A percentile compares a stretch with the other conserved stretches of the same genome.
These are phyloP conservation scores for Trissolcus basalis DNA, from an alignment of 1,140 invertebrate species.

Conservation along the genomic window DNA sequence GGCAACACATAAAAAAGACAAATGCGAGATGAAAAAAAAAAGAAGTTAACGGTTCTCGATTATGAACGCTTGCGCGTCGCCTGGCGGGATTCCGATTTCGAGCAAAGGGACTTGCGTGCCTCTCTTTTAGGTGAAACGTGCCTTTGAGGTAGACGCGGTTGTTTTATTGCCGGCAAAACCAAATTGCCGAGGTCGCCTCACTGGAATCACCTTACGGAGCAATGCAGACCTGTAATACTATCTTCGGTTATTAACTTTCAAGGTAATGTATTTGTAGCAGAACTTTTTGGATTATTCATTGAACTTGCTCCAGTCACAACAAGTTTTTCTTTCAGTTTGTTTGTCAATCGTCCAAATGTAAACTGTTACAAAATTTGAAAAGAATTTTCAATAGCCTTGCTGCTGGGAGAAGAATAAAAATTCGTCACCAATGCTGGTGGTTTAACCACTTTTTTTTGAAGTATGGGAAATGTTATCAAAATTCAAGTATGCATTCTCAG, in stretches of 20 bases:
- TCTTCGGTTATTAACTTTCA: slow-evolving; percentile 44
- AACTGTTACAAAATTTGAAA: no score
- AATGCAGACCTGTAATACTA: slow-evolving; percentile 50
- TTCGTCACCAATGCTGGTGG: no score
- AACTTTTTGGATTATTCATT: slow-evolving; percentile 14
- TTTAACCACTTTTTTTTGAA: no score
- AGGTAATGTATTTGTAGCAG: slow-evolving; percentile 31
- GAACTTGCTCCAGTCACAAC: no score
- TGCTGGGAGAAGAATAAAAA: no score
- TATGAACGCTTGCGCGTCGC: slow-evolving; percentile 46
- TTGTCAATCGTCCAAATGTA: no score
- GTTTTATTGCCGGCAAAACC: slow-evolving; percentile 66
- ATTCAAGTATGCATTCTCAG: not conserved
- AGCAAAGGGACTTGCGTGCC: slow-evolving; percentile 50
- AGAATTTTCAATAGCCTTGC: no score
- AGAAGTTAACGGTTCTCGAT: slow-evolving; percentile 65
- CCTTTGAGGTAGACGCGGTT: slow-evolving; percentile 60
- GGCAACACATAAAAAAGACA: slow-evolving; percentile 57
- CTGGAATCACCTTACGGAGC: slow-evolving; percentile 45
- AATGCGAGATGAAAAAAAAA: slow-evolving; percentile 25
- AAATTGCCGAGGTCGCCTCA: slow-evolving; percentile 58
- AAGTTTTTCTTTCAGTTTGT: no score
- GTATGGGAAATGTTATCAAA: no score
- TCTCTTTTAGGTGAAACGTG: slow-evolving; percentile 65
- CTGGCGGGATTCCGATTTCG: slow-evolving; percentile 45